Percentiles rank a stretch among this genome's conserved stretches.
Evolutionary conservation across 2,888 invertebrate genomes (phyloP).

Genomic region (Schrankia costaestrigalis): DNA sequence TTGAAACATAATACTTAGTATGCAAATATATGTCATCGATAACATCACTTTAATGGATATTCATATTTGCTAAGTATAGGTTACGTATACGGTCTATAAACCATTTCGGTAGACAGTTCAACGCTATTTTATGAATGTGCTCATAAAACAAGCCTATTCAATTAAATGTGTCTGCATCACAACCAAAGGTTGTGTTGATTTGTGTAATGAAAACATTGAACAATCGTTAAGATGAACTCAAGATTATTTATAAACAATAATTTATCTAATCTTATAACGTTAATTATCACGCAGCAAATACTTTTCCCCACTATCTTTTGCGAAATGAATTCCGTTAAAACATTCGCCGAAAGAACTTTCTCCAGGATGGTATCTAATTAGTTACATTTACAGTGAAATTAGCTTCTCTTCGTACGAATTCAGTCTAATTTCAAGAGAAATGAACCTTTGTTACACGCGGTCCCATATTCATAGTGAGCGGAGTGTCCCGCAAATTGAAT

Average conservation of each 20-base stretch:
- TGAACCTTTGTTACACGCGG: slow-evolving; percentile 62
- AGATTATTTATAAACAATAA: slow-evolving; percentile 7
- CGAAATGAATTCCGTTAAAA: slow-evolving; percentile 20
- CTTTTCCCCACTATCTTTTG: slow-evolving; percentile 13
- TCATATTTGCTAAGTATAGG: too few species aligned
- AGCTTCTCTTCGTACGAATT: slow-evolving; percentile 39
- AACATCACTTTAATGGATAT: too few species aligned
- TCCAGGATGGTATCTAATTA: slow-evolving; percentile 38
- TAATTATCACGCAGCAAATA: slow-evolving; percentile 15
- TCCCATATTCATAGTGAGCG: slow-evolving; percentile 60
- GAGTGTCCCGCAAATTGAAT: slow-evolving; percentile 70
- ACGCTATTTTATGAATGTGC: slow-evolving; percentile 44
- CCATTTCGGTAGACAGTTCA: slow-evolving; percentile 22
- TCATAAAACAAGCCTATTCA: slow-evolving; percentile 59
- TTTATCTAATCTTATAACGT: slow-evolving; percentile 6
- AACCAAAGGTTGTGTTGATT: slow-evolving; percentile 53
- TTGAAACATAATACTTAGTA: too few species aligned
- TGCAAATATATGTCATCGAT: too few species aligned
- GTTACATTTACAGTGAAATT: slow-evolving; percentile 40
- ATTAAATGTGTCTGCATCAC: slow-evolving; percentile 49
- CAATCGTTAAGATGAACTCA: slow-evolving; percentile 7
- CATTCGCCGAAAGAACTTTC: slow-evolving; percentile 32
- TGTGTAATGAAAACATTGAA: slow-evolving; percentile 50
- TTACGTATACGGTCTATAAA: slow-evolving; percentile 4
- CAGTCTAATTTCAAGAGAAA: slow-evolving; percentile 56